Conservation (phyloP, 2,113 vertebrate genomes). For the Crypturellus undulatus region DNA sequence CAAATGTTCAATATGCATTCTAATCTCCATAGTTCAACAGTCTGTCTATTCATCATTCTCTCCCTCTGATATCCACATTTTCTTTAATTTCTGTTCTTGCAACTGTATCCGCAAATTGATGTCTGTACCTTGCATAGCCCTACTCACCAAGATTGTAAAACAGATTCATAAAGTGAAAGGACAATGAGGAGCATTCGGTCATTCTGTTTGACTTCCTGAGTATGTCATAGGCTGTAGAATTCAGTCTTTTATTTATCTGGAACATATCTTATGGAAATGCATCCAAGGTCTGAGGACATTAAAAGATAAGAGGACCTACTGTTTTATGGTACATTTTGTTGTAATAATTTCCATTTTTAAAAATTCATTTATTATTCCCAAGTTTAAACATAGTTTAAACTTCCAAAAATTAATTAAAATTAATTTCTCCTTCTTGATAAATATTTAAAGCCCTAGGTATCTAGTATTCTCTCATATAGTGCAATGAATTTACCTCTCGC, state of each 20-base stretch:
- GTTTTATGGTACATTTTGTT: not conserved
- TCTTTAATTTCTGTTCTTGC: not conserved
- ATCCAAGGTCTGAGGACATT: not conserved
- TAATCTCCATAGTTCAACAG: not conserved
- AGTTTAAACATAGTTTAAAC: not conserved
- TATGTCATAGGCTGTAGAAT: not conserved
- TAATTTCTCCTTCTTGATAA: not conserved
- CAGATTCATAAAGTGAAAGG: not conserved
- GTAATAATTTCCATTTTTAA: not conserved
- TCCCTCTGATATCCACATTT: not conserved
- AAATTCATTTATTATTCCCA: accelerated
- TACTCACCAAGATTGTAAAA: not conserved
- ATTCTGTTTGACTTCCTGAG: not conserved
- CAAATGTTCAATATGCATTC: not conserved
- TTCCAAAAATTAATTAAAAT: not conserved
- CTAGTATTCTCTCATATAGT: not conserved
- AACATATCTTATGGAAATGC: not conserved
- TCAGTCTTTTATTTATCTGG: not conserved
- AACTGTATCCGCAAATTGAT: not conserved
- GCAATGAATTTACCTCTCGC: not conserved
- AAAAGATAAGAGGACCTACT: not conserved
- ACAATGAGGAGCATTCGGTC: not conserved
- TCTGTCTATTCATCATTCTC: not conserved
- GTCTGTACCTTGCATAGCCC: not conserved
- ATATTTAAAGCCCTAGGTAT: not conserved